These are phyloP conservation scores for Yponomeuta evonymella DNA, from an alignment of 2,888 invertebrate species.

Conservation along the genomic window DNA sequence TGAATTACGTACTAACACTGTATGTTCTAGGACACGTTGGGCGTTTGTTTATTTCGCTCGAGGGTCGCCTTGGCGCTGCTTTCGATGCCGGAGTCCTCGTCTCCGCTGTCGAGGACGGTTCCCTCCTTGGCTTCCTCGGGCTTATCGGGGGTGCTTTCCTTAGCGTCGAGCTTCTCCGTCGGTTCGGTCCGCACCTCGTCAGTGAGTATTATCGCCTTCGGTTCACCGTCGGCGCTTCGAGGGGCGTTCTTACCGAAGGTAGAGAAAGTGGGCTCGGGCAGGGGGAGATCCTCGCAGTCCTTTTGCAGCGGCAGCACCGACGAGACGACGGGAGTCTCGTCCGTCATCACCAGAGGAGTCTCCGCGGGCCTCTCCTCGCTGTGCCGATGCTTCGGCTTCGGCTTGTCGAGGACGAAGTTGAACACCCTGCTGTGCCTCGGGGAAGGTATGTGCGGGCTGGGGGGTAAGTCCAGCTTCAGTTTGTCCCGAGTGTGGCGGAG, in stretches of 20 bases:
- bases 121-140: slow-evolving; percentile 50
- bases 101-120: slow-evolving; percentile 78
- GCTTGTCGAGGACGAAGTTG: slow-evolving; percentile 62
- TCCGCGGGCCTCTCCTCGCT: slow-evolving; percentile 27
- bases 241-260: slow-evolving; percentile 72
- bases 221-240: slow-evolving; percentile 30
- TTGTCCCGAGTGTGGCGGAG: slow-evolving; percentile 83
- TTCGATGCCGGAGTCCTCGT: slow-evolving; percentile 80
- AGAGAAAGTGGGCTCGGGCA: slow-evolving; percentile 73
- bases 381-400: slow-evolving; percentile 36
- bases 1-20: slow-evolving; percentile 5
- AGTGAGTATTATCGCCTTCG: slow-evolving; percentile 47
- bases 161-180: slow-evolving; percentile 26
- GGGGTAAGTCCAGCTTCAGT: slow-evolving; percentile 82
- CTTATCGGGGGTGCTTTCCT: slow-evolving; percentile 39
- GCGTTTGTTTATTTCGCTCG: slow-evolving; percentile 51
- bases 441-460: slow-evolving; percentile 68
- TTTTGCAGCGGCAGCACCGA: slow-evolving; percentile 39
- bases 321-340: slow-evolving; percentile 57
- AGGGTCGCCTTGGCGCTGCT: slow-evolving; percentile 77
- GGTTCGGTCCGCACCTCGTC: slow-evolving; percentile 31
- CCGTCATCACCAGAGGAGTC: slow-evolving; percentile 29
- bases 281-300: slow-evolving; percentile 42
- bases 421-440: slow-evolving; percentile 61
- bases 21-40: slow-evolving; percentile 14